These are phyloP conservation scores for Anser cygnoides DNA, from an alignment of 2,113 vertebrate genomes.

Conservation along the genomic window DNA sequence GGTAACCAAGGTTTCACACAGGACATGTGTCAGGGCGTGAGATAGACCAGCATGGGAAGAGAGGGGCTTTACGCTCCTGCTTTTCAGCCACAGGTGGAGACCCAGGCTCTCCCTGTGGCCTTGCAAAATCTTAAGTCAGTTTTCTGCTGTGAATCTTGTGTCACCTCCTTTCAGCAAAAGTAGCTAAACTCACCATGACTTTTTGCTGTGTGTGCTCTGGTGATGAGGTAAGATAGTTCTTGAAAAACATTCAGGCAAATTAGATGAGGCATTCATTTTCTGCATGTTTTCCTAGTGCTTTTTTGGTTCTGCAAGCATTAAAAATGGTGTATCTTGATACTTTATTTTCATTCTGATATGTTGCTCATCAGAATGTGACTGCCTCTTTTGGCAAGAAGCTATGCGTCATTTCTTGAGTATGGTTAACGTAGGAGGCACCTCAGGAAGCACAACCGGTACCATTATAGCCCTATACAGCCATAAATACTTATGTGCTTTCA, in stretches of 20 bases:
- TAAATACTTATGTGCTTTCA: neutral
- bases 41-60: neutral
- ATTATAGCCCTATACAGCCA: neutral
- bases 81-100: neutral
- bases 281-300: neutral
- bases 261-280: neutral
- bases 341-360: neutral
- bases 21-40: neutral
- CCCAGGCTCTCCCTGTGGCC: neutral
- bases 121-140: neutral
- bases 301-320: neutral
- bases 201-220: neutral
- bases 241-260: neutral
- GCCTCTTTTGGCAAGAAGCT: neutral
- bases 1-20: fast-evolving
- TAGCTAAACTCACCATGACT: neutral
- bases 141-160: neutral
- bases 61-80: fast-evolving
- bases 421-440: neutral
- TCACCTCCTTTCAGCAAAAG: neutral
- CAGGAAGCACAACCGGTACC: neutral
- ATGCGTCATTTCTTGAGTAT: neutral
- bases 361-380: neutral
- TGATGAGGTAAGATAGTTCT: neutral
- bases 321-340: neutral